Evolutionary conservation across 2,888 invertebrate genomes (phyloP), one percentile per base, ranked within the genome.

Genomic region (Eupithecia pulchellata): DNA sequence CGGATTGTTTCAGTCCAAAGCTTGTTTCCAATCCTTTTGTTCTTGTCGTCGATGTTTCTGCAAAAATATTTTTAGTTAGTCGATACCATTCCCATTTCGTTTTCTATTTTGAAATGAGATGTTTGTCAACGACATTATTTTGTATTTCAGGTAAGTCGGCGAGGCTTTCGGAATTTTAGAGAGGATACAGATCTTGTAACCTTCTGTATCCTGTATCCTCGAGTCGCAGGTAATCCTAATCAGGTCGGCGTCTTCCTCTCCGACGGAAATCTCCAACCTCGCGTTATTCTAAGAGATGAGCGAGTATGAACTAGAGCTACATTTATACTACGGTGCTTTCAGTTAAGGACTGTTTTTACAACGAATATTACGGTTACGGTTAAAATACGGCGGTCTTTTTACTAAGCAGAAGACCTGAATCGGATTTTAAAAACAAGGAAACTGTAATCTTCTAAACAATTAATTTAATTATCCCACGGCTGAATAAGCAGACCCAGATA

Each of bases 141-240:
- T 55, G n/a, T 13, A 5, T 65, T 65, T 27, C 64, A 65, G 64
- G 64, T 65, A 34, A 65, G 64, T 6, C 9, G 20, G 13, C 52
- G 11, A 61, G 14, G 14, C 13, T 34, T 14, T 8, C 6, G 17
- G 29, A 29, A 29, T 14, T 57, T 25, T 4, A 13, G 13, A 25
- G 25, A 25, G 9, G 20, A 20, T 20, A 47, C 47, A 9, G 20
- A 47, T 47, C 47, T 9, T 47, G 47, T 20, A 20, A 20, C 11
- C 34, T 30, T n/a, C 42, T 13, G 47, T 52, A 52, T 52, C 20
- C 47, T 25, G 34, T 9, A 34, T 34, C 34, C 32, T 2, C 52
- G 25, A 52, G 52, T 11, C 57, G 29, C 57, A 60, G 58, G 58
- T 60, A 60, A 60, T 60, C 58, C 32, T 60, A 60, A 60, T 60